These are phyloP conservation scores for Epirrhoe alternata DNA, from an alignment of 2,888 invertebrate species.

Conservation along the genomic window DNA sequence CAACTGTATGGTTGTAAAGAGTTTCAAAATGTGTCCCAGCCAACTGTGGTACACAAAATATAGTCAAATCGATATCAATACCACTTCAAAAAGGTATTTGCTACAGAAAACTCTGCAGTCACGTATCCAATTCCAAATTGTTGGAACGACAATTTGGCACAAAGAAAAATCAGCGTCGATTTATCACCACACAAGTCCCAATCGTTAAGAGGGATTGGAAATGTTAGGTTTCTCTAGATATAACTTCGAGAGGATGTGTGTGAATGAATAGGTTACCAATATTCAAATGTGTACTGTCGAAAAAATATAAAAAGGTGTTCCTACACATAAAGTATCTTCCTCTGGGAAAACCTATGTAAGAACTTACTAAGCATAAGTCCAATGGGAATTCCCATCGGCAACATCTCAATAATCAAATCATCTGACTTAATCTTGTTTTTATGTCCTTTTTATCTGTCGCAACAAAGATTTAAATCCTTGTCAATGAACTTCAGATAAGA, in stretches of 20 bases:
- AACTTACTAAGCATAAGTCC: too few relatives aligned
- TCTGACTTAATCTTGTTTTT: too few relatives aligned
- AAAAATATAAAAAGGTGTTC: background rate
- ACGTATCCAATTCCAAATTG: conserved; percentile 36
- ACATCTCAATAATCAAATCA: too few relatives aligned
- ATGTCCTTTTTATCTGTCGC: too few relatives aligned
- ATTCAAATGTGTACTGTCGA: background rate
- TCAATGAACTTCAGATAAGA: too few relatives aligned
- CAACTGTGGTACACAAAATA: background rate
- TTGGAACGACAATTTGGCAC: conserved; percentile 41
- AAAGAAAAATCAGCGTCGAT: conserved; percentile 44
- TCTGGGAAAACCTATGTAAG: background rate
- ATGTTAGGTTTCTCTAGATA: conserved; percentile 25
- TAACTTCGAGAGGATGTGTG: background rate
- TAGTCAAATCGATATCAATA: conserved; percentile 26
- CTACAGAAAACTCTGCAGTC: conserved; percentile 24
- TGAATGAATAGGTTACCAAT: background rate
- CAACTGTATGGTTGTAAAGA: background rate
- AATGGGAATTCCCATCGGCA: too few relatives aligned
- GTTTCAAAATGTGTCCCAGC: background rate
- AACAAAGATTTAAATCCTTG: too few relatives aligned
- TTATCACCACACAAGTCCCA: conserved; percentile 39
- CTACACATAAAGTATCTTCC: background rate
- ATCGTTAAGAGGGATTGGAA: conserved; percentile 37
- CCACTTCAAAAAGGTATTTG: conserved; percentile 22